Conservation (phyloP, 2,113 vertebrate species). For the Chitala chitala region DNA sequence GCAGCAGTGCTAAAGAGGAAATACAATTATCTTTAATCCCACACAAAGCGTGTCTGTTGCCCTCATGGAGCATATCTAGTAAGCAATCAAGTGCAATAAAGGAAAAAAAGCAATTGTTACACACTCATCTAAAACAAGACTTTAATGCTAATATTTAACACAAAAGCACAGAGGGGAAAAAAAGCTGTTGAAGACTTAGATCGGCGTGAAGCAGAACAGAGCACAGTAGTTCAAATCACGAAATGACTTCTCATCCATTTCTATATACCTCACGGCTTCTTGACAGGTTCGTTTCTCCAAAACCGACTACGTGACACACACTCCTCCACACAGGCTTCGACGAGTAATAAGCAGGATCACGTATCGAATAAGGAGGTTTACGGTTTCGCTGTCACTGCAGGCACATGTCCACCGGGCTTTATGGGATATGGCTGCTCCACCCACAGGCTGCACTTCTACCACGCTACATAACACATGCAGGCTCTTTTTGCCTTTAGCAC, state of each 20-base stretch:
- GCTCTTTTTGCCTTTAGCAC: no score
- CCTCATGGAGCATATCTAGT: no score
- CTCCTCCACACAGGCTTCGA: no score
- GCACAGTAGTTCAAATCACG: no score
- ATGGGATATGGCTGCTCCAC: neutral
- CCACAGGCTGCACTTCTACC: no score
- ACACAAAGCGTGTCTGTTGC: neutral
- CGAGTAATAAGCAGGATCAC: neutral
- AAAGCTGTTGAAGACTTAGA: no score
- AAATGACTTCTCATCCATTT: neutral
- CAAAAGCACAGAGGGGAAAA: no score
- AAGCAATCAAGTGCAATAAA: neutral
- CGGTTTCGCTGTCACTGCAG: neutral
- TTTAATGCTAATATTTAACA: no score
- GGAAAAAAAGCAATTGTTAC: no score
- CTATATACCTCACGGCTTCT: neutral
- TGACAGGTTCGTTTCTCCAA: slow-evolving; percentile 12
- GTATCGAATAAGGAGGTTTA: neutral
- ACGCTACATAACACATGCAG: no score
- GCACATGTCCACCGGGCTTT: neutral
- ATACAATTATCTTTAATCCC: neutral
- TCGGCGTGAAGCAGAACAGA: neutral
- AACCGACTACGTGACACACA: neutral
- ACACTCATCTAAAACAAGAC: no score
- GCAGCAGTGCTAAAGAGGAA: neutral